Conservation (phyloP, 2,113 vertebrate genomes). For the Psittacara wagleri region DNA sequence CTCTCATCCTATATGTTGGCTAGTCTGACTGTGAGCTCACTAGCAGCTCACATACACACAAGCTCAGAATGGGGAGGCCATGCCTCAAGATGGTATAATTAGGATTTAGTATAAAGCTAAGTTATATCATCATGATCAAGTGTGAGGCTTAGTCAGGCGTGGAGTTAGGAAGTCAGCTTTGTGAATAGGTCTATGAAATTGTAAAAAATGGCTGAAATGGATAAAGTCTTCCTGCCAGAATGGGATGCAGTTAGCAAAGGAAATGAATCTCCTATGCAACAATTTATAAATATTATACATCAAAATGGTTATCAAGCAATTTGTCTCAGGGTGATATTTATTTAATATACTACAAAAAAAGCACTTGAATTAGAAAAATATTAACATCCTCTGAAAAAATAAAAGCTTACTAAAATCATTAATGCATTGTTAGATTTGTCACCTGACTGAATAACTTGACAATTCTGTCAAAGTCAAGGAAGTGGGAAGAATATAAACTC, state of each 20-base stretch:
- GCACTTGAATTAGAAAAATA: neutral
- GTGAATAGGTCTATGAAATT: neutral
- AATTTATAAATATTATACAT: neutral
- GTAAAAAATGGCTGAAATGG: neutral
- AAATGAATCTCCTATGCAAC: neutral
- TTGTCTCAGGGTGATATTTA: neutral
- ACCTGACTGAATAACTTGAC: neutral
- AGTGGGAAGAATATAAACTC: neutral
- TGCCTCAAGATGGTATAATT: neutral
- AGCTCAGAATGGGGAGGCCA: neutral
- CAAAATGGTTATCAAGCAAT: neutral
- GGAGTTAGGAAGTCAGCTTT: neutral
- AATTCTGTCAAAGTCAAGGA: neutral
- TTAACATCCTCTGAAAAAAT: neutral
- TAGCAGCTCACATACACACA: neutral
- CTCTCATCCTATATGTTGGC: neutral
- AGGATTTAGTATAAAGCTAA: neutral
- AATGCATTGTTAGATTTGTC: neutral
- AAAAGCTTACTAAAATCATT: neutral
- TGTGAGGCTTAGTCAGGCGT: neutral
- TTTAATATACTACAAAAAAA: neutral
- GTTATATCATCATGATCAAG: neutral
- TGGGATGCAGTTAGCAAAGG: neutral
- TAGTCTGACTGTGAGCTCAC: neutral
- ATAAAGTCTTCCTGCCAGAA: neutral